phyloP scores from a whole-genome alignment of 92 coral and sea anemone genomes.

The Scolanthus callimorphus region DNA sequence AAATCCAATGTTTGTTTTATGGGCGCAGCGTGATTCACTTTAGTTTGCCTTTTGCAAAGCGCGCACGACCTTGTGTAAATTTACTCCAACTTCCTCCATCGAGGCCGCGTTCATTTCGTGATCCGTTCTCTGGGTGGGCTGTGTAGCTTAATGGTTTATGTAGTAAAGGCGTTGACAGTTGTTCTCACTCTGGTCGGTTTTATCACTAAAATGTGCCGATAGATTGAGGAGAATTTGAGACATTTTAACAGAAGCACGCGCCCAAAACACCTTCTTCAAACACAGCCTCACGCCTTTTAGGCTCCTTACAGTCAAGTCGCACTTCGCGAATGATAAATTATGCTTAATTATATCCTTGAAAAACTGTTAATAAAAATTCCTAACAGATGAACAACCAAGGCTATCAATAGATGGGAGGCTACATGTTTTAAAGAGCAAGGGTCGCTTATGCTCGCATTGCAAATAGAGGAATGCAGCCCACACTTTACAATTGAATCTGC shows the following conservation, averaged over 20 bases:
- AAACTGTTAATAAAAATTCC: background rate
- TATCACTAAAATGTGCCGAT: background rate
- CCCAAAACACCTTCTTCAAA: slow-evolving; percentile 9
- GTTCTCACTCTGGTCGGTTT: background rate
- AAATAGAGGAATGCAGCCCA: too few relatives aligned
- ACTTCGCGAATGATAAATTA: slow-evolving; percentile 12
- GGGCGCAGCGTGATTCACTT: background rate
- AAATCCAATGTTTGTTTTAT: background rate
- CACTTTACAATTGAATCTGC: too few relatives aligned
- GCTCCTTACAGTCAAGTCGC: slow-evolving; percentile 11
- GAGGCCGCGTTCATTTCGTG: background rate
- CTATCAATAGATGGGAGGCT: too few relatives aligned
- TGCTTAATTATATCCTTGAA: background rate
- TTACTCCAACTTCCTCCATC: too few relatives aligned
- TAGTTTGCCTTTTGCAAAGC: background rate
- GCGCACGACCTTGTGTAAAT: too few relatives aligned
- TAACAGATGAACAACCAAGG: too few relatives aligned
- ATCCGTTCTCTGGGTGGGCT: background rate
- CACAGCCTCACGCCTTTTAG: slow-evolving; percentile 33
- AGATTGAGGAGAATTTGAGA: background rate
- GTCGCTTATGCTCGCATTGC: background rate
- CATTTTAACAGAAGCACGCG: slow-evolving; percentile 25
- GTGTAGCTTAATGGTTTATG: background rate
- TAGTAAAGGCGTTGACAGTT: background rate
- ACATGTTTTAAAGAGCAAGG: too few relatives aligned